Conservation (phyloP, 2,113 vertebrate genomes). For the Brachirus orientalis region DNA sequence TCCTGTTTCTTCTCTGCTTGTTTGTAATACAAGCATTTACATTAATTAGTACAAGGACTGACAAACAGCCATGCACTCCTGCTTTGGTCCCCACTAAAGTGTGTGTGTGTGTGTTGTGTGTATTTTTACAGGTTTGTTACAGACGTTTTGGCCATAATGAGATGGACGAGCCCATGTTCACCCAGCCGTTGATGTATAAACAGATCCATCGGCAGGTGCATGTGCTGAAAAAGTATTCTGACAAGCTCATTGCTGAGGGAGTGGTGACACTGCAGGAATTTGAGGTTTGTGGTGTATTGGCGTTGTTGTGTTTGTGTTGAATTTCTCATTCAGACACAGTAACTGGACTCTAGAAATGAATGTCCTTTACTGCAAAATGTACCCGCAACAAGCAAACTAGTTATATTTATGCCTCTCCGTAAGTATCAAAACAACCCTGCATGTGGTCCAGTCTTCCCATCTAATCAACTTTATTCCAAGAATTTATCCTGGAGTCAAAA, state of each 20-base stretch:
- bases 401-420: no score
- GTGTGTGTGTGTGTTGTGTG: slow-evolving; percentile 4
- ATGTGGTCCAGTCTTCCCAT: no score
- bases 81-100: neutral
- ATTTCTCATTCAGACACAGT: neutral
- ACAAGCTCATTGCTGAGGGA: slow-evolving; percentile 88
- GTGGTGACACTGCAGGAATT: slow-evolving; percentile 91
- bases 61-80: no score
- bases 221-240: slow-evolving; percentile 90
- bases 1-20: no score
- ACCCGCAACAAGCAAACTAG: no score
- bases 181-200: slow-evolving; percentile 93
- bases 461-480: no score
- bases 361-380: no score
- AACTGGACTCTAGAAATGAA: no score
- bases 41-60: no score
- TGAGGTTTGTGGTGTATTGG: slow-evolving; percentile 80
- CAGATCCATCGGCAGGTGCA: slow-evolving; percentile 91
- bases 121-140: slow-evolving; percentile 86
- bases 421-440: no score
- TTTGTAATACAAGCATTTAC: no score
- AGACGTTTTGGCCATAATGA: slow-evolving; percentile 92
- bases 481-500: no score
- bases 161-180: slow-evolving; percentile 96
- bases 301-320: neutral